A percentile compares a stretch with the other conserved stretches of the same genome.
Conservation (phyloP, 2,888 invertebrate genomes). For the Adela reaumurella region DNA sequence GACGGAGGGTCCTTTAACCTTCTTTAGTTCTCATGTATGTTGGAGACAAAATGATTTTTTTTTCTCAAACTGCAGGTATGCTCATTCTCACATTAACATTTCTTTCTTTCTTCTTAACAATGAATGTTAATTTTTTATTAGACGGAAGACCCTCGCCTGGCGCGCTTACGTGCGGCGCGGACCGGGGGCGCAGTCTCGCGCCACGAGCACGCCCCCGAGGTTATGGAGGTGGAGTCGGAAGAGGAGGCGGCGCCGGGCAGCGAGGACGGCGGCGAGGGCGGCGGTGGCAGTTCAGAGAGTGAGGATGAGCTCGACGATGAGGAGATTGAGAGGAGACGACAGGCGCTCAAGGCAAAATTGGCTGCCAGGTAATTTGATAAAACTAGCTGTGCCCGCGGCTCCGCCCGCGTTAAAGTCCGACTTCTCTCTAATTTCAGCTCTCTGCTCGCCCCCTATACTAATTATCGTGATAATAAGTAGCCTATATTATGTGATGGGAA, state of each 20-base stretch:
- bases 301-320: constrained; percentile 83
- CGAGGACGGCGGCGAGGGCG: constrained; percentile 42
- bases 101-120: too few relatives aligned
- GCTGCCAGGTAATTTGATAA: constrained; percentile 31
- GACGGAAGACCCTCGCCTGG: constrained; percentile 79
- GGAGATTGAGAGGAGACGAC: constrained; percentile 80
- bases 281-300: constrained; percentile 57
- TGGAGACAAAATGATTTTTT: too few relatives aligned
- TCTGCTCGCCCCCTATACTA: too few relatives aligned
- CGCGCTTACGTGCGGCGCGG: constrained; percentile 60
- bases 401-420: too few relatives aligned
- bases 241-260: constrained; percentile 33
- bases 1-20: too few relatives aligned
- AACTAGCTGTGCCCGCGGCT: too few relatives aligned
- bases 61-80: too few relatives aligned
- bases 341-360: constrained; percentile 45
- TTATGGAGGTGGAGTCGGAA: constrained; percentile 24
- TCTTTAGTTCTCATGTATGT: too few relatives aligned
- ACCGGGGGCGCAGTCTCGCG: constrained; percentile 50
- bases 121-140: neutral
- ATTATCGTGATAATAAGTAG: too few relatives aligned
- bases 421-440: too few relatives aligned
- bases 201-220: constrained; percentile 53
- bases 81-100: too few relatives aligned
- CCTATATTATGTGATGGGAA: too few relatives aligned